Conservation (phyloP, 2,113 vertebrate genomes). For the Ceyx melanurus region DNA sequence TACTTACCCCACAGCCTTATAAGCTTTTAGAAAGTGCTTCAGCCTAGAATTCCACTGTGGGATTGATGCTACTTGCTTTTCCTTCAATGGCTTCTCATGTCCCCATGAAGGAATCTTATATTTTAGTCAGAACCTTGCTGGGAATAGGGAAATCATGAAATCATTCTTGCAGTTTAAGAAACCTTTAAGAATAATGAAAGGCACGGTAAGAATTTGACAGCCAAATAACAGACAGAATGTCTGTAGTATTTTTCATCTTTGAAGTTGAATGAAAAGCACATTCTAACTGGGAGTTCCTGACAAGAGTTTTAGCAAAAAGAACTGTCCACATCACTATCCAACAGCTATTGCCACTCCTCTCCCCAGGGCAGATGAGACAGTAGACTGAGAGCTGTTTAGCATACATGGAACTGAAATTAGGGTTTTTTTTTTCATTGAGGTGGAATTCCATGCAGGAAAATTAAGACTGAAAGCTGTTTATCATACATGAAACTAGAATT, state of each 20-base stretch:
- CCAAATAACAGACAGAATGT: background rate
- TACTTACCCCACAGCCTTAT: background rate
- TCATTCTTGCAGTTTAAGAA: background rate
- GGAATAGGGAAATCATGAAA: background rate
- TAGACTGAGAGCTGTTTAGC: background rate
- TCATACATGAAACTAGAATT: background rate
- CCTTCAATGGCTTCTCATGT: background rate
- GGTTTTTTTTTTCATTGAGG: background rate
- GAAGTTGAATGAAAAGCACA: background rate
- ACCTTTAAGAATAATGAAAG: background rate
- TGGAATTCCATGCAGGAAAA: background rate
- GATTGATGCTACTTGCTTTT: background rate
- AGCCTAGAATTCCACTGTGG: background rate
- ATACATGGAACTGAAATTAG: background rate
- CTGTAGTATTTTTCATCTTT: background rate
- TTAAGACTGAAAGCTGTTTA: background rate
- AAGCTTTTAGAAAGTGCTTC: background rate
- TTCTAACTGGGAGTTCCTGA: background rate
- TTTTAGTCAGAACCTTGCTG: background rate
- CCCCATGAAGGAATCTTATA: background rate
- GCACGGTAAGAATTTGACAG: background rate
- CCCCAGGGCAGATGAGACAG: background rate
- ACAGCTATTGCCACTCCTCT: background rate
- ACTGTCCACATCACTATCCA: accelerated
- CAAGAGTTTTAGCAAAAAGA: background rate